Conservation (phyloP, 2,797 vertebrate species). For the Eutrigla gurnardus region DNA sequence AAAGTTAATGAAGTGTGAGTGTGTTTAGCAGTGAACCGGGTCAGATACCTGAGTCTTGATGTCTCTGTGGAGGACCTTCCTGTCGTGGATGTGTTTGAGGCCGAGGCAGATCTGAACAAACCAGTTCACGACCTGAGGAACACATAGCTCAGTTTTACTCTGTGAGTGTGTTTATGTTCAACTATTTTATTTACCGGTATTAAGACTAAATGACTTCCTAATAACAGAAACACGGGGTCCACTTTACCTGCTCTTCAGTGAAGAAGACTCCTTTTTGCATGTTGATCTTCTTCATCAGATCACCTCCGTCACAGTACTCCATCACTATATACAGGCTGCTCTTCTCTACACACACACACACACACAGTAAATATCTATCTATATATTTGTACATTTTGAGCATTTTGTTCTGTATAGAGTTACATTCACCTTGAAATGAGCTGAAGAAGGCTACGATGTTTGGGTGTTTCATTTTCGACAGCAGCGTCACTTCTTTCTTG, state of each 20-base stretch:
- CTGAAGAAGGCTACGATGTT: conserved; percentile 91
- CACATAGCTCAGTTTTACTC: conserved; percentile 1
- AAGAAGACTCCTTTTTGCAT: conserved; percentile 89
- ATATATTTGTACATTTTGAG: background rate
- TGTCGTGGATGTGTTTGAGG: conserved; percentile 94
- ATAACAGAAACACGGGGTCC: background rate
- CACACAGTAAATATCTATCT: background rate
- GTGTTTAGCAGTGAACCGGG: background rate
- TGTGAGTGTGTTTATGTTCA: background rate
- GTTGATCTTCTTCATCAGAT: conserved; percentile 90
- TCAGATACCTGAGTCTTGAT: conserved; percentile 91
- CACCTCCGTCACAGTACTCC: conserved; percentile 95
- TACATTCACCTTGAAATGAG: conserved; percentile 87
- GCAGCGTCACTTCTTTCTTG: conserved; percentile 89
- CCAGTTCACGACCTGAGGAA: conserved; percentile 89
- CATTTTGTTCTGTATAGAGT: background rate
- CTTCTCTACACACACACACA: conserved; percentile 76
- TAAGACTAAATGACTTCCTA: background rate
- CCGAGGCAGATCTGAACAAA: conserved; percentile 95
- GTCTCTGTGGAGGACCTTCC: conserved; percentile 94
- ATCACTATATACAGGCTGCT: conserved; percentile 91
- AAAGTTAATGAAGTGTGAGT: conserved; percentile 2
- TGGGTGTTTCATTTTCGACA: conserved; percentile 92
- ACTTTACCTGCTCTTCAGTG: conserved; percentile 86
- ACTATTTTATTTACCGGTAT: no score